Percentiles rank a stretch among this genome's conserved stretches.
Conservation (phyloP, 2,888 invertebrate species). For the Dolichopus griseipennis region DNA sequence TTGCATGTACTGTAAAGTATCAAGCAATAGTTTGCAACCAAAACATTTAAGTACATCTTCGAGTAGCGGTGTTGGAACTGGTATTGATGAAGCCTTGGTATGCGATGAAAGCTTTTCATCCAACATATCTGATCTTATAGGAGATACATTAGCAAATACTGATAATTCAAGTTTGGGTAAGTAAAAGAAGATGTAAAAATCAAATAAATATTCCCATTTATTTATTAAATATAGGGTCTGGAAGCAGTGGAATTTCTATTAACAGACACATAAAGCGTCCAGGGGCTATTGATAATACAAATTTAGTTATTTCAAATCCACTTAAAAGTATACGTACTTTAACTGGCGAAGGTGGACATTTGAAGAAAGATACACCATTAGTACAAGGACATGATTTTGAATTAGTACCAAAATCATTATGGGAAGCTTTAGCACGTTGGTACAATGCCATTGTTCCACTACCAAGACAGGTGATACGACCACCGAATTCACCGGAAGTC, state of each 20-base stretch:
- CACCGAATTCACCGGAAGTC: conserved; percentile 54
- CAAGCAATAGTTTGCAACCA: conserved; percentile 25
- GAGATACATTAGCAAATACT: conserved; percentile 51
- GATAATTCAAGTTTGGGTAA: conserved; percentile 46
- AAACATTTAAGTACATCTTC: conserved; percentile 2
- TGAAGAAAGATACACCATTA: conserved; percentile 63
- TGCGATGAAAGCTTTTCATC: conserved; percentile 64
- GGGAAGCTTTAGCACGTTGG: conserved; percentile 81
- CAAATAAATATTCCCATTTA: not conserved
- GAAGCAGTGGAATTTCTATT: conserved; percentile 58
- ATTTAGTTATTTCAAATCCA: conserved; percentile 54
- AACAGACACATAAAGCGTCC: conserved; percentile 51
- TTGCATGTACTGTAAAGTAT: conserved; percentile 44
- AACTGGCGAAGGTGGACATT: conserved; percentile 80
- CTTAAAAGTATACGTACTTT: conserved; percentile 63
- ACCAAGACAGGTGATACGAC: conserved; percentile 64
- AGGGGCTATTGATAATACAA: conserved; percentile 68
- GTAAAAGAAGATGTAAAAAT: conserved; percentile 9
- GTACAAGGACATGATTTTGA: conserved; percentile 78
- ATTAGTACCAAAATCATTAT: conserved; percentile 74
- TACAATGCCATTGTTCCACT: conserved; percentile 70
- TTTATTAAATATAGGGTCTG: conserved; percentile 35
- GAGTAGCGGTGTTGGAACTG: conserved; percentile 15
- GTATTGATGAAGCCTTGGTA: conserved; percentile 54
- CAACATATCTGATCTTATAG: conserved; percentile 56